These are phyloP conservation scores for Brachirus orientalis DNA, from an alignment of 2,113 vertebrate species.

Conservation along the genomic window DNA sequence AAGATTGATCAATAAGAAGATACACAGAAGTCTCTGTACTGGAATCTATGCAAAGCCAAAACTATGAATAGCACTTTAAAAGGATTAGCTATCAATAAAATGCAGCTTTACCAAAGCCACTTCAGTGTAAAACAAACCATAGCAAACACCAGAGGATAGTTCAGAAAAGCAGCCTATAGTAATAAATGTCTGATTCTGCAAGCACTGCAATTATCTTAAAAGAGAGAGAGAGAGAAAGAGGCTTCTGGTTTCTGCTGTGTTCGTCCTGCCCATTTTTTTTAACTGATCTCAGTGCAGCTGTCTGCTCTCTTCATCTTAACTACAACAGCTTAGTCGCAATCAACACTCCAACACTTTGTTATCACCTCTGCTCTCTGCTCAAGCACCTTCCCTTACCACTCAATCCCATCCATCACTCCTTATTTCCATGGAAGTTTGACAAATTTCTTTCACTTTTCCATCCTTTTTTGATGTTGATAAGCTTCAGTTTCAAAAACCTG, in stretches of 20 bases:
- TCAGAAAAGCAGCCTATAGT: slow-evolving; percentile 1
- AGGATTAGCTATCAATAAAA: not conserved
- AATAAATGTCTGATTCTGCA: slow-evolving; percentile 3
- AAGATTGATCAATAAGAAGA: slow-evolving; percentile 23
- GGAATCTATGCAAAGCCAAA: not conserved
- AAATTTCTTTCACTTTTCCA: no score
- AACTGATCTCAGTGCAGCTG: slow-evolving; percentile 27
- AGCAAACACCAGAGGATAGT: not conserved
- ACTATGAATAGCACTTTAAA: not conserved
- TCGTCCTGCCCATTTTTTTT: no score
- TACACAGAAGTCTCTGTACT: not conserved
- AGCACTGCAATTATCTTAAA: not conserved
- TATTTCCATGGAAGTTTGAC: not conserved
- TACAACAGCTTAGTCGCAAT: slow-evolving; percentile 16
- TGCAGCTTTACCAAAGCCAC: not conserved
- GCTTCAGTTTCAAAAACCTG: no score
- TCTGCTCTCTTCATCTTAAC: slow-evolving; percentile 35
- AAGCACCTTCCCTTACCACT: not conserved
- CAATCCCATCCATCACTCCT: slow-evolving; percentile 3
- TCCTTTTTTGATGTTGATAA: no score
- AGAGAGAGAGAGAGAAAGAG: not conserved
- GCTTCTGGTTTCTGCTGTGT: not conserved
- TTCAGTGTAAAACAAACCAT: slow-evolving; percentile 6
- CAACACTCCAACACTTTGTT: slow-evolving; percentile 24
- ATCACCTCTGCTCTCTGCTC: slow-evolving; percentile 31